phyloP scores from a whole-genome alignment of 2,113 vertebrate species.

The Paradoxurus hermaphroditus region DNA sequence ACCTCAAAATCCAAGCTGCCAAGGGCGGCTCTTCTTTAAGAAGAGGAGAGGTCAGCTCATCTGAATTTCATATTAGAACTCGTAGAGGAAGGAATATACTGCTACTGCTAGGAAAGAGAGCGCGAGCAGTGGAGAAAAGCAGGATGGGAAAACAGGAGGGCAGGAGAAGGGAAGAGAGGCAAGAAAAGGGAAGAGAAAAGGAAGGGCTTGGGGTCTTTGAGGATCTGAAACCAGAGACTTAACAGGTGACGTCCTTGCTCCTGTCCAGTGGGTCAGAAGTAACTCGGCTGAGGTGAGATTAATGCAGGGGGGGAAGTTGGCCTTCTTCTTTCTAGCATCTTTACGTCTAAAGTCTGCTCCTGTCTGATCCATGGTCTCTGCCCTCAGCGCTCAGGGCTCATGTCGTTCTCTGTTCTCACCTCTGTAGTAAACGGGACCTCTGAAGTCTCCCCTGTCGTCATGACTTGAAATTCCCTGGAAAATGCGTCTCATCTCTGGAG shows the following conservation, averaged over 20 bases:
- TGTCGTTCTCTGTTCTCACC: background rate
- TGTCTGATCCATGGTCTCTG: background rate
- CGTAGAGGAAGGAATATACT: background rate
- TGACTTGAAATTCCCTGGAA: background rate
- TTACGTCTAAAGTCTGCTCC: background rate
- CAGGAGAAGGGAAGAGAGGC: background rate
- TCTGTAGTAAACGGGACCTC: background rate
- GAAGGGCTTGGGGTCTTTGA: background rate
- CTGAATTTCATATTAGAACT: background rate
- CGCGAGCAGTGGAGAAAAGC: background rate
- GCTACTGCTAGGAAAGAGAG: background rate
- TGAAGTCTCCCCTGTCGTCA: background rate
- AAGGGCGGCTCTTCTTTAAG: background rate
- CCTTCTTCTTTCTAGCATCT: background rate
- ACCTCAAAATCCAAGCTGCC: background rate
- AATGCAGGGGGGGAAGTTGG: background rate
- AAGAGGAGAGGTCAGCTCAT: background rate
- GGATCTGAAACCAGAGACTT: background rate
- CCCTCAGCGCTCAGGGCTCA: no score
- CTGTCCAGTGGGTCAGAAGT: background rate
- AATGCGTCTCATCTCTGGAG: fast-evolving
- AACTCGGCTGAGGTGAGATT: background rate
- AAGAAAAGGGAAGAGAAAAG: background rate
- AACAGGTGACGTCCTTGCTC: background rate
- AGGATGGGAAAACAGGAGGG: background rate